Evolutionary conservation across 2,888 invertebrate species (phyloP).

Genomic region (Notocelia uddmanniana): DNA sequence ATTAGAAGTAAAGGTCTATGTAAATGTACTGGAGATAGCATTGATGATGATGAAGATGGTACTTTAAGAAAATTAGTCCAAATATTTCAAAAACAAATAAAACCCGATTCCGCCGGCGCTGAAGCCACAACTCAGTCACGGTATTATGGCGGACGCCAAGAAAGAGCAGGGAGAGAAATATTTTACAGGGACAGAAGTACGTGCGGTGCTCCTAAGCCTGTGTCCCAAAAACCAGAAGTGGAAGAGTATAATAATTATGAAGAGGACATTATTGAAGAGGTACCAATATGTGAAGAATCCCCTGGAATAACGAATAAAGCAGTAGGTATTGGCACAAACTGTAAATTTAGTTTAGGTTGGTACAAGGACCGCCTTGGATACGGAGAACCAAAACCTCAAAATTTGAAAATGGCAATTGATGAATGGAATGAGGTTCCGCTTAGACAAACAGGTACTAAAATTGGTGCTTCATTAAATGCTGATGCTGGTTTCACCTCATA

Average conservation of each 20-base stretch:
- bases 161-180: conserved; percentile 28
- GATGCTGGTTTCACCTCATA: background rate
- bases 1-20: too few species aligned
- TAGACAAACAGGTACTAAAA: conserved; percentile 19
- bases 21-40: conserved; percentile 1
- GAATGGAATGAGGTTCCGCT: conserved; percentile 14
- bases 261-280: conserved; percentile 2
- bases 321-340: conserved; percentile 19
- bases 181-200: conserved; percentile 9
- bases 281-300: background rate
- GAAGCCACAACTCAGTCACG: conserved; percentile 22
- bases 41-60: background rate
- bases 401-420: conserved; percentile 4
- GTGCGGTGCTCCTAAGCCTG: conserved; percentile 9
- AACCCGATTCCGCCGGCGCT: background rate
- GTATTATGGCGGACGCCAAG: conserved; percentile 2
- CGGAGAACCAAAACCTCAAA: conserved; percentile 17
- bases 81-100: background rate
- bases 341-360: conserved; percentile 14
- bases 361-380: conserved; percentile 21
- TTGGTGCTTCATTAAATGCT: background rate
- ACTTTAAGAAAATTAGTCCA: background rate
- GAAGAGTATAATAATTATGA: conserved; percentile 28
- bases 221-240: background rate
- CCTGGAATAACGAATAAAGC: background rate